These are phyloP conservation scores for Mamestra brassicae DNA, from an alignment of 2,888 invertebrate genomes.

Conservation along the genomic window DNA sequence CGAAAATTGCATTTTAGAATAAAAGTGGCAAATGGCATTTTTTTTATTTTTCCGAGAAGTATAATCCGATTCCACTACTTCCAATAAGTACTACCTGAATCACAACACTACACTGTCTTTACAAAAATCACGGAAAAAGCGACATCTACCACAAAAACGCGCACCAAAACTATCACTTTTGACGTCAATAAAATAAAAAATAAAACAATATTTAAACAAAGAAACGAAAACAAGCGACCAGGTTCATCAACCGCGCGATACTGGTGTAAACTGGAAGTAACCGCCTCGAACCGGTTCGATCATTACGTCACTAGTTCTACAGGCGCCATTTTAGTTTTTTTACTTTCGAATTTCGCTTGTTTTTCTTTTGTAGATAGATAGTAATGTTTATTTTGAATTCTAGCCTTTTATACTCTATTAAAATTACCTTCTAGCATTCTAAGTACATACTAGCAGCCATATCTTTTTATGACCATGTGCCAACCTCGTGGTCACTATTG, in stretches of 20 bases:
- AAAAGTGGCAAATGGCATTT: too few relatives aligned
- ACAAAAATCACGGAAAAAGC: not conserved
- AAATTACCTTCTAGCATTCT: not conserved
- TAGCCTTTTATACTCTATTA: not conserved
- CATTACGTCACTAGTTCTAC: constrained; percentile 53
- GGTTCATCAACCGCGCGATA: constrained; percentile 68
- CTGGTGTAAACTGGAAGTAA: constrained; percentile 64
- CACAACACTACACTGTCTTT: not conserved
- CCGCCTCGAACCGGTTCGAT: constrained; percentile 69
- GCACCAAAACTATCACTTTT: not conserved
- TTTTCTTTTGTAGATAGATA: constrained; percentile 3
- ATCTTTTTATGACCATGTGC: not conserved
- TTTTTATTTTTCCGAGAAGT: not conserved
- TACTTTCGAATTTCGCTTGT: constrained; percentile 50
- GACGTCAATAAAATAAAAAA: not conserved
- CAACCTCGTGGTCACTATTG: not conserved
- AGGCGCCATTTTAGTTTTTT: constrained; percentile 53
- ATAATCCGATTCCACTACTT: not conserved
- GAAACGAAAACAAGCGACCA: constrained; percentile 27
- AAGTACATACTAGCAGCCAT: fast-evolving
- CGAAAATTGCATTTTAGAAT: not conserved
- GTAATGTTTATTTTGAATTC: not conserved
- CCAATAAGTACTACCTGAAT: not conserved
- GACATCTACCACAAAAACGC: constrained; percentile 2
- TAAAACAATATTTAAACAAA: not conserved